These are phyloP conservation scores for Eublepharis macularius DNA, from an alignment of 2,113 vertebrate genomes.

Conservation along the genomic window DNA sequence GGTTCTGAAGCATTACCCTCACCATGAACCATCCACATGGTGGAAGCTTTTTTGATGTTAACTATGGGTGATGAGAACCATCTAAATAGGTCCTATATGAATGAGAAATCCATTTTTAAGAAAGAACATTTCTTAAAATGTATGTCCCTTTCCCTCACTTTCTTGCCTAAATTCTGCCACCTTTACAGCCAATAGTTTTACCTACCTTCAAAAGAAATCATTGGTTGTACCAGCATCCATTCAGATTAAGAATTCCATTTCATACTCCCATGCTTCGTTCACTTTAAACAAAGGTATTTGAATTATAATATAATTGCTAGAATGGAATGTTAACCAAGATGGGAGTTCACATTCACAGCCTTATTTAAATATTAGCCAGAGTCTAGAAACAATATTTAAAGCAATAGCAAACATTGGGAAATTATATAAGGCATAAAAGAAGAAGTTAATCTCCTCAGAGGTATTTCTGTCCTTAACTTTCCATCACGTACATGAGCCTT, in stretches of 20 bases:
- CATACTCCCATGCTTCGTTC: neutral
- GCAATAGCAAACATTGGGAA: constrained; percentile 41
- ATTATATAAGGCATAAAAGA: constrained; percentile 38
- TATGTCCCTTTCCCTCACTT: neutral
- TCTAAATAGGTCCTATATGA: neutral
- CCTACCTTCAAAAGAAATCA: neutral
- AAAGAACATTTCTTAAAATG: neutral
- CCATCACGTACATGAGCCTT: constrained; percentile 1
- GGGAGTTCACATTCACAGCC: neutral
- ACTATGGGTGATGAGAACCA: neutral
- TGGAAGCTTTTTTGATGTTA: neutral
- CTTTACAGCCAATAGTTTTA: neutral
- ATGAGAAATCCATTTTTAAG: neutral
- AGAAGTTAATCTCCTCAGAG: constrained; percentile 38
- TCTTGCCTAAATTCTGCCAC: neutral
- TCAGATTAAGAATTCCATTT: neutral
- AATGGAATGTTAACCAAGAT: constrained; percentile 4
- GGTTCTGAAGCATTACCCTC: too few species aligned
- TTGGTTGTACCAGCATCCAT: neutral
- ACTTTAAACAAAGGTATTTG: neutral
- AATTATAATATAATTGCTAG: neutral
- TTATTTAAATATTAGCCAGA: constrained; percentile 38
- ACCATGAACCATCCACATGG: too few species aligned
- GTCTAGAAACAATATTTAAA: constrained; percentile 39
- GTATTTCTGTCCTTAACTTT: constrained; percentile 33